Base-by-base conservation (phyloP, 2,888 invertebrate species). In the Agrotis ipsilon region DNA sequence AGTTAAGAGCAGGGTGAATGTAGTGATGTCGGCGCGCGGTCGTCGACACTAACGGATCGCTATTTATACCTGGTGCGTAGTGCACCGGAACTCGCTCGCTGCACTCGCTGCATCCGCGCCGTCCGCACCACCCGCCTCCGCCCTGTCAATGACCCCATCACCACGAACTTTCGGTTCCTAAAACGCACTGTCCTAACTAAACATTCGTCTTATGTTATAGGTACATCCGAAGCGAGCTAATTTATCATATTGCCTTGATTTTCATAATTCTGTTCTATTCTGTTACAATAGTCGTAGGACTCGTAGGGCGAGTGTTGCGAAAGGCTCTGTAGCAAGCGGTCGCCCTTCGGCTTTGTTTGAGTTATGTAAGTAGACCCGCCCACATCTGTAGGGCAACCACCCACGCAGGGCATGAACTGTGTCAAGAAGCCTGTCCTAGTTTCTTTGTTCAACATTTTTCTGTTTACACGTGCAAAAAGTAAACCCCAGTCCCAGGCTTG, bases 21-120 rank as follows among this genome's bases (percentile, higher is more conserved):
- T 83, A 84, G 84, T 90, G 89, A 89, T 88, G 92, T 90, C 88
- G 89, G 88, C 86, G 88, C 89, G 91, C 95, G 96, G 96, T 96
- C 96, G 94, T 95, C 95, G 96, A 96, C 96, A 94, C 95, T 96
- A 96, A 96, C 96, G 96, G 96, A 91, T 91, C 92, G 94, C 96
- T 96, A 96, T 96, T 95, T 95, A 95, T 96, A 96, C 96, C 95
- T 95, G 95, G 91, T 90, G 89, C 92, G 94, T 93, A 93, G 92
- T 94, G 94, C 95, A 95, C 95, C 96, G 96, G 96, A 95, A 96
- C 95, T 93, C 91, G 93, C 92, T 92, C 92, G 91, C 92, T 95
- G 95, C 96, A 95, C 88, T 94, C 94, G 92, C 90, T 96, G 96
- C 96, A 96, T 94, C 94, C 95, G 94, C 90, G 91, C 89, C 95